Evolutionary conservation across 2,888 invertebrate genomes (phyloP).

Genomic region (Tipula helvola): DNA sequence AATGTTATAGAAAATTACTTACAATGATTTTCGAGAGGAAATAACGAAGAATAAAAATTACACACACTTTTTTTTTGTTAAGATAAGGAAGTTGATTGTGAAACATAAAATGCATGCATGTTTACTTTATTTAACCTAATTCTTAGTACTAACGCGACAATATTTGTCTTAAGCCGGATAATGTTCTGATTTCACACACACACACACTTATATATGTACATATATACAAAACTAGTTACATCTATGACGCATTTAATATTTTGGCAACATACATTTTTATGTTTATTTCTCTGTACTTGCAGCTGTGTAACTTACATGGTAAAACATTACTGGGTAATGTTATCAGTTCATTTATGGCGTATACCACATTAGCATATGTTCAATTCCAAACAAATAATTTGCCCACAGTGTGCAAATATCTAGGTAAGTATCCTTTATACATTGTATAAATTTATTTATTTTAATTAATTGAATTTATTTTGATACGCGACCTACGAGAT

Average conservation of each 20-base stretch:
- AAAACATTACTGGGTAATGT: constrained; percentile 60
- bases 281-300: not conserved
- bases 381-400: constrained; percentile 33
- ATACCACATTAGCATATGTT: constrained; percentile 44
- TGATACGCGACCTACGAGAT: not conserved
- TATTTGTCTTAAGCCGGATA: not conserved
- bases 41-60: not conserved
- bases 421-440: constrained; percentile 37
- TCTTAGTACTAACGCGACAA: not conserved
- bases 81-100: not conserved
- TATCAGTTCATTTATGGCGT: constrained; percentile 50
- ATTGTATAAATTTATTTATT: not conserved
- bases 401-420: constrained; percentile 35
- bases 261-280: not conserved
- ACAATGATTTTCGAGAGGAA: not conserved
- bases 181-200: not conserved
- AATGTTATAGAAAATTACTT: not conserved
- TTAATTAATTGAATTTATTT: not conserved
- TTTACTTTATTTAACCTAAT: not conserved
- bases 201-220: not conserved
- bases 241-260: not conserved
- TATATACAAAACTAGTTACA: not conserved
- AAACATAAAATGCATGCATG: not conserved
- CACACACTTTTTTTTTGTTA: not conserved
- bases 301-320: constrained; percentile 57